A percentile compares a stretch with the other conserved stretches of the same genome.
Conservation (phyloP, 2,888 invertebrate species). For the Pemphredon lugubris region DNA sequence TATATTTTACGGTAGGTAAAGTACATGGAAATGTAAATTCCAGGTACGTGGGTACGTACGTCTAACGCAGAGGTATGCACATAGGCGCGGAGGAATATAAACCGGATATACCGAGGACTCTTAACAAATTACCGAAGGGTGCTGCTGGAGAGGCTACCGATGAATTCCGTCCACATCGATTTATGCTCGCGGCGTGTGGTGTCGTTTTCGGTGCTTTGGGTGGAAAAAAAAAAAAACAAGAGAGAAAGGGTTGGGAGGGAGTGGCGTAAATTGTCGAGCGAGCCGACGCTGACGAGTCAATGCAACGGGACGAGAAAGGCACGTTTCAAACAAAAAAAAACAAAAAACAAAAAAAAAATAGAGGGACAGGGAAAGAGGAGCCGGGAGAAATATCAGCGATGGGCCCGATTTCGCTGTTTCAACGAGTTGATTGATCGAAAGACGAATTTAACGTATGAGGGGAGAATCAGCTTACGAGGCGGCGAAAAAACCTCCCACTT, state of each 20-base stretch:
- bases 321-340: constrained; percentile 17
- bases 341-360: not conserved
- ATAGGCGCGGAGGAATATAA: not conserved
- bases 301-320: constrained; percentile 45
- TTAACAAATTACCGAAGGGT: constrained; percentile 53
- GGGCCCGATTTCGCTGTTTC: constrained; percentile 31
- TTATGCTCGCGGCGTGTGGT: constrained; percentile 51
- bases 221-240: constrained; percentile 20
- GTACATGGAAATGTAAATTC: constrained; percentile 1
- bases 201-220: constrained; percentile 48
- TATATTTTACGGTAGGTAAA: not conserved
- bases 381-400: constrained; percentile 30
- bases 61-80: too few relatives aligned
- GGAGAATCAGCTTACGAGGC: constrained; percentile 8
- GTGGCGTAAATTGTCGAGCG: constrained; percentile 46
- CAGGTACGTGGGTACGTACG: too few relatives aligned
- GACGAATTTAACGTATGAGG: constrained; percentile 11
- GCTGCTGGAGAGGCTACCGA: constrained; percentile 29
- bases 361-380: too few relatives aligned
- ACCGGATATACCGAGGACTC: constrained; percentile 17
- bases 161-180: constrained; percentile 53
- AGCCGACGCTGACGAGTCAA: constrained; percentile 54
- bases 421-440: constrained; percentile 34
- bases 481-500: constrained; percentile 5
- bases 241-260: constrained; percentile 11